Evolutionary conservation across 2,797 vertebrate species (phyloP), one percentile per base, ranked within the genome.

Genomic region (Saxicola maurus): DNA sequence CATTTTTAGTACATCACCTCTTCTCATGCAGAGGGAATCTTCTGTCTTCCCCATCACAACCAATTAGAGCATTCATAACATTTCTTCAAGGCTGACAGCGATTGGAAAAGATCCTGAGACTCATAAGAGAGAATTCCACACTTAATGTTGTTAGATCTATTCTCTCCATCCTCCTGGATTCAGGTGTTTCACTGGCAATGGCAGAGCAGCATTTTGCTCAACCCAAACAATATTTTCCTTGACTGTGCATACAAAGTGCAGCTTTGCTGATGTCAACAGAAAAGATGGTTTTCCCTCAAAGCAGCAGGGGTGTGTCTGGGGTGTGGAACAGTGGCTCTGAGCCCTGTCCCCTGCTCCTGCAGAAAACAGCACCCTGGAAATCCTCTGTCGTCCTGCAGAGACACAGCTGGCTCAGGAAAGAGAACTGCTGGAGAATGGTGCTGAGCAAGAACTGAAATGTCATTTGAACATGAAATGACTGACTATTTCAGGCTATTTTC

Each of bases 21-120:
- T 89, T 56, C 77, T 77, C 73, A 80, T 3, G 8, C 76, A 74
- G 27, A 59, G 51, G 79, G 76, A 85, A 87, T 86, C 83, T 89
- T 89, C 80, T 0, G 3, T 76, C 65, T 73, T 66, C 68, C 65
- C 67, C 49, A 82, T 61, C 79, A 53, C 71, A 72, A 37, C n/a
- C 64, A 69, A 77, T 71, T 83, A 86, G 71, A 89, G 67, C 65
- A 56, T 68, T 48, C 77, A 74, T 30, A 82, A 66, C 35, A 33
- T 51, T 86, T 61, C 74, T 75, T 71, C 42, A 16, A 49, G 71
- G 42, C 53, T 82, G 61, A 77, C 40, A 67, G 61, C 10, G 45
- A 83, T 28, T 30, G 40, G 53, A 56, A 67, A 82, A 82, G 80
- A 69, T 61, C 60, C 67, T 0, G 5, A 64, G 65, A 60, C 53